Conservation (phyloP, 2,797 vertebrate species). For the Hoplostethus atlanticus region DNA sequence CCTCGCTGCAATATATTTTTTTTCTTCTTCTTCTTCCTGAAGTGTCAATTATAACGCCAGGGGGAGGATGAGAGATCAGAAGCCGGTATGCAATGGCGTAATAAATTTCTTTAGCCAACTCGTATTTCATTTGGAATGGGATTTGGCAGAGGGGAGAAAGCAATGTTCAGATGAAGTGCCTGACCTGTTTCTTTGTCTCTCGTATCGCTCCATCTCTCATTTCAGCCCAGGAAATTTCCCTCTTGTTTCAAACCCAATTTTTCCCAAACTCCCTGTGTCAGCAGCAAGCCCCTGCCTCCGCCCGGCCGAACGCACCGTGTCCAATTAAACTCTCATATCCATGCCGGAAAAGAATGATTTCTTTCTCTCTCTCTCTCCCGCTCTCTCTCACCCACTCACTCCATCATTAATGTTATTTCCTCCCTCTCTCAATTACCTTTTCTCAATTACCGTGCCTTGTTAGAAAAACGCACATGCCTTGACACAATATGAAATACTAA, state of each 20-base stretch:
- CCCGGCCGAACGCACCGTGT: slow-evolving; percentile 51
- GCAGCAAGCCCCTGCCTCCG: slow-evolving; percentile 65
- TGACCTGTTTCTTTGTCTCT: slow-evolving; percentile 72
- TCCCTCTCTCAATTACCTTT: slow-evolving; percentile 57
- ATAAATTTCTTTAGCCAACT: slow-evolving; percentile 49
- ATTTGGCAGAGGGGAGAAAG: slow-evolving; percentile 61
- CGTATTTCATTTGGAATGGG: slow-evolving; percentile 67
- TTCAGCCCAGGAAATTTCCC: slow-evolving; percentile 67
- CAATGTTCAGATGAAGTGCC: slow-evolving; percentile 74
- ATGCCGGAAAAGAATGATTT: slow-evolving; percentile 59
- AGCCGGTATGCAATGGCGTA: slow-evolving; percentile 38
- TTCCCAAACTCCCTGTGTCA: slow-evolving; percentile 74
- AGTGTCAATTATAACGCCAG: slow-evolving; percentile 61
- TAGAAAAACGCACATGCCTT: slow-evolving; percentile 55
- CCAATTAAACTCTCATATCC: slow-evolving; percentile 75
- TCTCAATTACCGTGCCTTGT: slow-evolving; percentile 56
- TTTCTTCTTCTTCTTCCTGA: slow-evolving; percentile 49
- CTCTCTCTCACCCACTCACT: slow-evolving; percentile 37
- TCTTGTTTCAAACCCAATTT: slow-evolving; percentile 80
- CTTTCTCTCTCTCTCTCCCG: slow-evolving; percentile 13
- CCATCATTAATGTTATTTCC: slow-evolving; percentile 67
- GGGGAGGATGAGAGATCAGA: slow-evolving; percentile 56
- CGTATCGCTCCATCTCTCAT: slow-evolving; percentile 77
- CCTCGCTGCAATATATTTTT: slow-evolving; percentile 4
- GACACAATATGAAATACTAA: slow-evolving; percentile 57